Conservation (phyloP, 1,140 invertebrate species). For the Grapholita molesta region DNA sequence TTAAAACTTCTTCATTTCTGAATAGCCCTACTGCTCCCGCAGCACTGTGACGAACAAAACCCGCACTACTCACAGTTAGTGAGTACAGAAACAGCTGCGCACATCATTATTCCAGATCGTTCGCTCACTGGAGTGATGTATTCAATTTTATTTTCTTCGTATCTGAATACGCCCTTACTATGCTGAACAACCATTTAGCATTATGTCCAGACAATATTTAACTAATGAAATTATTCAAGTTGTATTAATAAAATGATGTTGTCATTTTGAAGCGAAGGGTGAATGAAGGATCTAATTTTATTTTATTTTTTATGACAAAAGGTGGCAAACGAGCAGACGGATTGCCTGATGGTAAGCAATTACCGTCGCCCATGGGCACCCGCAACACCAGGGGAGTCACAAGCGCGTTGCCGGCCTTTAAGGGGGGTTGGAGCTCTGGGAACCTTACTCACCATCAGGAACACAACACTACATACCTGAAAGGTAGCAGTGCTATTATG, state of each 20-base stretch:
- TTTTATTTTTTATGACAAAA: too few species aligned
- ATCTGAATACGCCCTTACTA: background rate
- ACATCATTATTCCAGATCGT: conserved; percentile 13
- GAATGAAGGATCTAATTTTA: background rate
- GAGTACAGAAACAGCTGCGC: conserved; percentile 11
- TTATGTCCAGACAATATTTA: background rate
- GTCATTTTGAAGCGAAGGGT: background rate
- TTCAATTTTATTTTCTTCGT: conserved; percentile 3
- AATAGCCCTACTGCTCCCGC: background rate
- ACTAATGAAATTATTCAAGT: background rate
- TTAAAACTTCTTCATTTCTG: too few species aligned
- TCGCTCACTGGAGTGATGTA: conserved; percentile 7
- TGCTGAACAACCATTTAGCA: background rate
- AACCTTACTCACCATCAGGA: too few species aligned
- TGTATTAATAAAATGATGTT: background rate
- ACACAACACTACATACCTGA: too few species aligned
- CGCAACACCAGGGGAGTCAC: too few species aligned
- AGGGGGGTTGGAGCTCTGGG: too few species aligned
- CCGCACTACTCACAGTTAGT: conserved; percentile 11
- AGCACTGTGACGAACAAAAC: background rate
- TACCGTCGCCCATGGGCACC: too few species aligned
- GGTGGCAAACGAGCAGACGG: too few species aligned
- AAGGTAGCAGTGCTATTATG: too few species aligned
- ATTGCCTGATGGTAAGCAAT: too few species aligned
- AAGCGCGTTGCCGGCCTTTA: too few species aligned